A percentile compares a stretch with the other conserved stretches of the same genome.
Evolutionary conservation across 2,888 invertebrate genomes (phyloP).

Genomic region (Nipponacmea schrenckii): DNA sequence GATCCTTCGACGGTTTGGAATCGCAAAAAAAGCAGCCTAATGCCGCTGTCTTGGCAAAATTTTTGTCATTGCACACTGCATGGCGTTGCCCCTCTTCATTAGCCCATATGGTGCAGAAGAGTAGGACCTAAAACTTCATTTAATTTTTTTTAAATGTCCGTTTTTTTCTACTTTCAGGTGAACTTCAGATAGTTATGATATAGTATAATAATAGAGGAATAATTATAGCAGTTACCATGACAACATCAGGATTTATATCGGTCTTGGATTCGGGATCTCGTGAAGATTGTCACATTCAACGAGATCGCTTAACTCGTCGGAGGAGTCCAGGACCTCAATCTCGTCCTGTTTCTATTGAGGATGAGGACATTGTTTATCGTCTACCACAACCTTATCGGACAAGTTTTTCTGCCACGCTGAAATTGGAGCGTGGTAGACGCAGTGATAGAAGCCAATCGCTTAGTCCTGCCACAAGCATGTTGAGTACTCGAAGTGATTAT

Average conservation of each 20-base stretch:
- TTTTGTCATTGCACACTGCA: too few relatives aligned
- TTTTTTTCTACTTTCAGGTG: background rate
- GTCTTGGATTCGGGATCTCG: constrained; percentile 50
- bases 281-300: constrained; percentile 31
- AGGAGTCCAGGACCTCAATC: constrained; percentile 39
- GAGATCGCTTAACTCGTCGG: constrained; percentile 51
- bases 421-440: constrained; percentile 42
- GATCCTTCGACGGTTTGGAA: too few relatives aligned
- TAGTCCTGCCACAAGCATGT: constrained; percentile 50
- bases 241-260: constrained; percentile 50
- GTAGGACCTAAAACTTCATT: too few relatives aligned
- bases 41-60: too few relatives aligned
- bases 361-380: constrained; percentile 39
- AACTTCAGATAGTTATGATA: background rate
- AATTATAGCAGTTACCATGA: constrained; percentile 36
- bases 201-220: background rate
- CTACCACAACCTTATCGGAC: constrained; percentile 62
- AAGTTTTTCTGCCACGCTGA: constrained; percentile 60
- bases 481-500: constrained; percentile 32
- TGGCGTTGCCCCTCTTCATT: too few relatives aligned
- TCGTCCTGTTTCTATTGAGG: constrained; percentile 25
- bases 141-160: too few relatives aligned
- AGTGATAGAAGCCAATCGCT: constrained; percentile 51
- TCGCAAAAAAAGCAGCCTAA: too few relatives aligned
- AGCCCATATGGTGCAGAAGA: too few relatives aligned